These are phyloP conservation scores for Sus scrofa DNA, from an alignment of 2,113 vertebrate genomes.

Conservation along the genomic window T2T-Sscrofa CM000817.6:159579501-159580000, in stretches of 20 bases:
- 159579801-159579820: background rate
- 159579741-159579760: background rate
- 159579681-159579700: background rate
- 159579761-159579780: background rate
- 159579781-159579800: background rate
- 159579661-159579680: background rate
- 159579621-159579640: background rate
- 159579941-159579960: background rate
- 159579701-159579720: background rate
- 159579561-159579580: background rate
- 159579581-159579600: background rate
- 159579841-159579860: background rate
- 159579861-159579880: background rate
- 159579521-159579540: background rate
- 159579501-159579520: background rate
- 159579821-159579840: background rate
- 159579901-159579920: no score
- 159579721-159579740: background rate
- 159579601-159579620: background rate
- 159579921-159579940: background rate
- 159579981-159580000: background rate
- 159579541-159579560: background rate
- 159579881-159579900: background rate
- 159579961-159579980: background rate
- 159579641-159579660: background rate